phyloP scores from a whole-genome alignment of 1,140 invertebrate species.

The Drosophila triauraria region DNA sequence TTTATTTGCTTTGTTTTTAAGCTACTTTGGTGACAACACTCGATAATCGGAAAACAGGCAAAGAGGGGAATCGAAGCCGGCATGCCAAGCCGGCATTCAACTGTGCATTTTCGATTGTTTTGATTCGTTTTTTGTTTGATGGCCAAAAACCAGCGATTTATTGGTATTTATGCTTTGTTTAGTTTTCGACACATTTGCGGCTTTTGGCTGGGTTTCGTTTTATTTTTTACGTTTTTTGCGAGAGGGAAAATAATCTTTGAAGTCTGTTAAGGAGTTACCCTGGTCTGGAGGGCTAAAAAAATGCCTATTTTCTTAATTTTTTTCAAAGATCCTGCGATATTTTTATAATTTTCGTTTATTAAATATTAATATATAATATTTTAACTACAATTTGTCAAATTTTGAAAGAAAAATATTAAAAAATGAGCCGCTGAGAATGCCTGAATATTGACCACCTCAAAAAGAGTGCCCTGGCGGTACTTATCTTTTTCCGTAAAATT shows the following conservation, averaged over 20 bases:
- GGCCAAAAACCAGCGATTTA: slow-evolving; percentile 37
- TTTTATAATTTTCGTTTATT: no score
- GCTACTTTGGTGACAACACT: slow-evolving; percentile 53
- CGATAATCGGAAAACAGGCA: neutral
- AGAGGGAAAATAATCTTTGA: neutral
- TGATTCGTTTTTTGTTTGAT: slow-evolving; percentile 47
- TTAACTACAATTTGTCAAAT: no score
- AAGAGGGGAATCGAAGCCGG: slow-evolving; percentile 27
- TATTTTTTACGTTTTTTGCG: neutral
- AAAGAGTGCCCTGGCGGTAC: no score
- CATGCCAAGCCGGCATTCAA: slow-evolving; percentile 47
- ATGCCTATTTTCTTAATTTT: no score
- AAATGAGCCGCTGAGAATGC: no score
- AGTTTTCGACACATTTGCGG: slow-evolving; percentile 20
- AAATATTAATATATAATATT: no score
- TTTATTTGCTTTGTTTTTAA: slow-evolving; percentile 14
- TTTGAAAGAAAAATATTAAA: no score
- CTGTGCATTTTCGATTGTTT: slow-evolving; percentile 64
- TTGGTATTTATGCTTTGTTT: slow-evolving; percentile 45
- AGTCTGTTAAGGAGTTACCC: neutral
- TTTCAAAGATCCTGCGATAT: no score
- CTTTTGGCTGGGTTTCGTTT: slow-evolving; percentile 43
- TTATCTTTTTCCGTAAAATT: no score
- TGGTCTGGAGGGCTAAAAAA: no score
- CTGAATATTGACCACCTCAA: no score